These are phyloP conservation scores for Anser brachyrhynchus DNA, from an alignment of 2,113 vertebrate species.

Conservation along the genomic window DNA sequence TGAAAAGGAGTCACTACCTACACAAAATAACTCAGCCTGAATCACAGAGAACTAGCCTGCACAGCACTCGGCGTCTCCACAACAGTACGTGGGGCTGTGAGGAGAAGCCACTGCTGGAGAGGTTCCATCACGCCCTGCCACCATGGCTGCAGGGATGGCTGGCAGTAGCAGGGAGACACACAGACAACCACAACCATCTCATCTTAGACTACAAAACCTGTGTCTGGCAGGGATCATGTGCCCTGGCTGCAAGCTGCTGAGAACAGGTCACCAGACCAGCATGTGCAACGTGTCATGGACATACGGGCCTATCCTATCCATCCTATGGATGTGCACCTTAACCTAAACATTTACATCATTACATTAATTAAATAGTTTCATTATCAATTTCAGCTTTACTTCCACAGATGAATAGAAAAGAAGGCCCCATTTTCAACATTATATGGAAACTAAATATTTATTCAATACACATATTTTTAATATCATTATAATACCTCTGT, in stretches of 20 bases:
- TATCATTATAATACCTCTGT: not conserved
- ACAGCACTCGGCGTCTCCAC: not conserved
- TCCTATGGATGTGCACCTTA: rapidly evolving
- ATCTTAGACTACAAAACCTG: not conserved
- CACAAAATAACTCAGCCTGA: not conserved
- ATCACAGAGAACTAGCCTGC: not conserved
- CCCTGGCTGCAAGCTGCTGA: not conserved
- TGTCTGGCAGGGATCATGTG: not conserved
- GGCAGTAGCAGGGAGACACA: not conserved
- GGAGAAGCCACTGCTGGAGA: not conserved
- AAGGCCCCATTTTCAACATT: not conserved
- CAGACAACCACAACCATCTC: not conserved
- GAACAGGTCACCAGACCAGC: not conserved
- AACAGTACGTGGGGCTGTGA: not conserved
- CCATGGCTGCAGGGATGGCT: rapidly evolving
- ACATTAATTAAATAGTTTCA: not conserved
- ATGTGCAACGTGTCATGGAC: not conserved
- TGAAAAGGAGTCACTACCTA: not conserved
- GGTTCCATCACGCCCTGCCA: not conserved
- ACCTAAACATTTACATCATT: not conserved
- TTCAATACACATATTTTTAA: not conserved
- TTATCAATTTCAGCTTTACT: not conserved
- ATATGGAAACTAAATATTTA: not conserved
- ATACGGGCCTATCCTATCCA: rapidly evolving
- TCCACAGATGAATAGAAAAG: not conserved